Conservation (phyloP, 2,113 vertebrate species). For the Pagrus major region DNA sequence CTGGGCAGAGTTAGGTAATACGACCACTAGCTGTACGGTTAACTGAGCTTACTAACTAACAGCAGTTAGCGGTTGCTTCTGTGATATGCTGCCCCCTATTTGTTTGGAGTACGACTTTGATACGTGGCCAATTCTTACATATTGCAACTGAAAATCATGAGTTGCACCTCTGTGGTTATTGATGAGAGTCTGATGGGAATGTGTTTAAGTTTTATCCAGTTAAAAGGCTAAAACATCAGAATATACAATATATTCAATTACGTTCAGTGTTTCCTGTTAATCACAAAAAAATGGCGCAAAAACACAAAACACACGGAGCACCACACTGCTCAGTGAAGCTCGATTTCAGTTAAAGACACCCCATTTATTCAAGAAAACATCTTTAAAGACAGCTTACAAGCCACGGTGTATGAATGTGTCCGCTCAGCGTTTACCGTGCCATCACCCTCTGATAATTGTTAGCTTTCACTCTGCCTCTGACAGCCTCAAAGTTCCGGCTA, state of each 20-base stretch:
- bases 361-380: background rate
- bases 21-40: no score
- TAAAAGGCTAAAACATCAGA: background rate
- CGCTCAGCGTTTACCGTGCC: slow-evolving; percentile 4
- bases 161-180: background rate
- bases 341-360: background rate
- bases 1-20: no score
- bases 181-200: background rate
- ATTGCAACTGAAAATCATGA: no score
- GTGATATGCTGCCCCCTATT: no score
- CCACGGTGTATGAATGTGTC: background rate
- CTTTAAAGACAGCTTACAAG: background rate
- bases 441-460: slow-evolving; percentile 50
- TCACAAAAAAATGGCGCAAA: no score
- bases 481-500: slow-evolving; percentile 41
- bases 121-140: no score
- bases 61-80: no score
- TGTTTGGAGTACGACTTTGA: no score
- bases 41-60: no score
- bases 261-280: background rate
- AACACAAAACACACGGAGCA: no score
- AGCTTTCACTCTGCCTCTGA: slow-evolving; percentile 38
- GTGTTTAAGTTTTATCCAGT: background rate
- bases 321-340: background rate
- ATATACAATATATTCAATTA: no score